Percentiles rank a stretch among this genome's conserved stretches.
Conservation (phyloP, 2,113 vertebrate genomes). For the Embiotoca jacksoni region DNA sequence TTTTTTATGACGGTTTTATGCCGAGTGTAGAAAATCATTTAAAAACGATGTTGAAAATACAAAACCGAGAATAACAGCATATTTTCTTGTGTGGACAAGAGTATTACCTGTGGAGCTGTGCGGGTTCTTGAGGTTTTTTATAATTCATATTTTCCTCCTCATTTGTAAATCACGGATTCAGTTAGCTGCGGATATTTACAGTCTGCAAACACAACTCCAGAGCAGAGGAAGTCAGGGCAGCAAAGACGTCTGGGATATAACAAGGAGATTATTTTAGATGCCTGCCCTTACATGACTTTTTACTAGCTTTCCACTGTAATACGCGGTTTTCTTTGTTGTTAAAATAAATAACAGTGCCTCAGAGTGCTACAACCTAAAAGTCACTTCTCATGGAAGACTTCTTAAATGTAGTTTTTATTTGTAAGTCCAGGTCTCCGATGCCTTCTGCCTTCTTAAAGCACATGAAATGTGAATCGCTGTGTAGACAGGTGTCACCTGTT, state of each 20-base stretch:
- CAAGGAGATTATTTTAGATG: constrained; percentile 19
- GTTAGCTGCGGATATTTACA: constrained; percentile 39
- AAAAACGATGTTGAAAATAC: too few relatives aligned
- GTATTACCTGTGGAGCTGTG: too few relatives aligned
- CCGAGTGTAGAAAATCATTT: too few relatives aligned
- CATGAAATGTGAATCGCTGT: constrained; percentile 16
- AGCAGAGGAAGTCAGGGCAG: constrained; percentile 5
- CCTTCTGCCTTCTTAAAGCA: constrained; percentile 26
- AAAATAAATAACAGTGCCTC: neutral
- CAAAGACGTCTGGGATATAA: neutral
- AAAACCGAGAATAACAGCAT: too few relatives aligned
- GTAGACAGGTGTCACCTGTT: constrained; percentile 38
- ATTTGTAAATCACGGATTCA: too few relatives aligned
- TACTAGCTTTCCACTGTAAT: neutral
- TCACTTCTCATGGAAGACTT: neutral
- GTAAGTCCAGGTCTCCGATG: neutral
- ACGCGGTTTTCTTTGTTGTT: neutral
- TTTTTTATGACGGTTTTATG: too few relatives aligned
- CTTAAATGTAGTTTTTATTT: constrained; percentile 1
- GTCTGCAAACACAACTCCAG: constrained; percentile 15
- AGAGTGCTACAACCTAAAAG: neutral
- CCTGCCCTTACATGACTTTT: constrained; percentile 12
- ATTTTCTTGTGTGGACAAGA: too few relatives aligned
- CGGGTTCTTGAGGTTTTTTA: too few relatives aligned
- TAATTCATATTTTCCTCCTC: too few relatives aligned